phyloP scores from a whole-genome alignment of 2,888 invertebrate genomes.

The Andrena trimmerana region DNA sequence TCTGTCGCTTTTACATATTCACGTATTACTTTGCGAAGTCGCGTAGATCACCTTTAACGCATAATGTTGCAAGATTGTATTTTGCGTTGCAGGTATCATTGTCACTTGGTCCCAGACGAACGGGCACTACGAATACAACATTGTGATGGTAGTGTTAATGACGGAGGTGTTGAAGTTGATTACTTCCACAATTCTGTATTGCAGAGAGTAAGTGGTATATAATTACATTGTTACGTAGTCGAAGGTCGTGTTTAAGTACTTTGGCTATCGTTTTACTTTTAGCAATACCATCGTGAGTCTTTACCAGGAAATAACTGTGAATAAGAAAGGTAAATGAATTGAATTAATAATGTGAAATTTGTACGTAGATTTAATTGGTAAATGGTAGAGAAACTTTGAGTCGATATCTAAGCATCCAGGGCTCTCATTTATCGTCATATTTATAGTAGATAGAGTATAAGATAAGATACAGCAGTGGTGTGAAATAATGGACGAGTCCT shows the following conservation, averaged over 20 bases:
- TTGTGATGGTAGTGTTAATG: slow-evolving; percentile 94
- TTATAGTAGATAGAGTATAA: neutral
- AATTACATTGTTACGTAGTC: slow-evolving; percentile 4
- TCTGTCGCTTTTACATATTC: neutral
- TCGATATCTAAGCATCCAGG: neutral
- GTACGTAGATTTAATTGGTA: neutral
- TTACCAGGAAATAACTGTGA: slow-evolving; percentile 74
- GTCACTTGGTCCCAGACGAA: slow-evolving; percentile 95
- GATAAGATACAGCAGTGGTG: neutral
- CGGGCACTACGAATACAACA: slow-evolving; percentile 95
- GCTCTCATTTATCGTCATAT: neutral
- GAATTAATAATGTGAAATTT: neutral
- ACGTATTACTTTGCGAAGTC: neutral
- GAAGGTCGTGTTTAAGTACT: neutral
- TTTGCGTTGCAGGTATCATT: slow-evolving; percentile 90
- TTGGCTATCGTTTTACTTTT: slow-evolving; percentile 54
- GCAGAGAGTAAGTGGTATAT: slow-evolving; percentile 87
- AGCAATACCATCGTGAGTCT: slow-evolving; percentile 77
- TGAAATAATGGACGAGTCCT: too few relatives aligned
- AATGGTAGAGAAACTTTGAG: neutral
- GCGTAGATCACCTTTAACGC: neutral
- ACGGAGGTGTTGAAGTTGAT: slow-evolving; percentile 95
- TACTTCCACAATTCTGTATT: slow-evolving; percentile 90
- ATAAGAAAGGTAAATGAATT: slow-evolving; percentile 77
- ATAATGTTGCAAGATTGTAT: neutral